Percentiles rank a stretch among this genome's conserved stretches.
Conservation (phyloP, 2,888 invertebrate genomes). For the Drosophila parthenogenetica region DNA sequence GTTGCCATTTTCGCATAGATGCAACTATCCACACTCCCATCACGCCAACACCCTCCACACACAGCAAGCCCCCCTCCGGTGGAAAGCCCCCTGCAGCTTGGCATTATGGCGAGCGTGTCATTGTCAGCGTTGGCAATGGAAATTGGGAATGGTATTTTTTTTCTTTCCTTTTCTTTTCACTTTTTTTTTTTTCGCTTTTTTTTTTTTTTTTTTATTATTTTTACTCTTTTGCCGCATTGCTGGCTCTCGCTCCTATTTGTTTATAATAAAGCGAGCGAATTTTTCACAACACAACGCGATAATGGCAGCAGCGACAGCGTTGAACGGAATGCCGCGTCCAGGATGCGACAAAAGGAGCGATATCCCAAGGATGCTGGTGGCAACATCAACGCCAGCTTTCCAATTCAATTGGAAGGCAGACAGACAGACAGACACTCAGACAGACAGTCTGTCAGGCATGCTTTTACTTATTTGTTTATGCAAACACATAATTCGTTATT, state of each 20-base stretch:
- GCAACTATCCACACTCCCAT: constrained; percentile 5
- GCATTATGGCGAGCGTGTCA: constrained; percentile 55
- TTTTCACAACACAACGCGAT: constrained; percentile 63
- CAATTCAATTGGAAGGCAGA: constrained; percentile 41
- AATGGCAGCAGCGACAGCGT: constrained; percentile 40
- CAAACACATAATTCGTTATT: constrained; percentile 54
- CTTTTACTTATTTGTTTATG: constrained; percentile 53
- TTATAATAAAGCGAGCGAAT: constrained; percentile 68
- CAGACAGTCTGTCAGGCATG: background rate
- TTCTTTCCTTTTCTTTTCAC: background rate
- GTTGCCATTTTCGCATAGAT: constrained; percentile 45
- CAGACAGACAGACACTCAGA: background rate
- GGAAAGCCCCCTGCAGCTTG: constrained; percentile 6
- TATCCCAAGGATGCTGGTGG: constrained; percentile 32
- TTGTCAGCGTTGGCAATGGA: constrained; percentile 35
- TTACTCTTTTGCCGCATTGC: constrained; percentile 14
- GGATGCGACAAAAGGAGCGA: constrained; percentile 30
- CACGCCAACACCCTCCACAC: too few species aligned
- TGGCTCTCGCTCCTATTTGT: constrained; percentile 59
- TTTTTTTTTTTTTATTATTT: background rate
- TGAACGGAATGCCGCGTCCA: constrained; percentile 27
- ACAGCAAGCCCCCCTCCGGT: background rate
- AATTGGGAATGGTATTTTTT: background rate
- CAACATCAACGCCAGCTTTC: constrained; percentile 6
- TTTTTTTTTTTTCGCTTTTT: background rate